Percentiles rank a stretch among this genome's conserved stretches.
These are phyloP conservation scores for Enteromius afrohamiltoni DNA, from an alignment of 2,797 vertebrate genomes.

Conservation along the genomic window DNA sequence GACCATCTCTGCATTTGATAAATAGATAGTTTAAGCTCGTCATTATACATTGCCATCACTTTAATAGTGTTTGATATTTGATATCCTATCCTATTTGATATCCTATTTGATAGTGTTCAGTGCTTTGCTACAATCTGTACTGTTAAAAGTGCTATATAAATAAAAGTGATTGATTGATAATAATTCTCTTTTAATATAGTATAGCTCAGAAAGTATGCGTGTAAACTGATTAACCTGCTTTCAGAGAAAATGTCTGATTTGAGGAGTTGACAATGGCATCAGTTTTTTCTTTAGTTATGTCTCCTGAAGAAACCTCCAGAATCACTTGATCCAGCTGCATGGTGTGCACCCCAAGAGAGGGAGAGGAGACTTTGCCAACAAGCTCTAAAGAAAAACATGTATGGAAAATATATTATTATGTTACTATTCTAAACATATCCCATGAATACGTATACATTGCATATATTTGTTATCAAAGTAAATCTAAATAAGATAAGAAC, in stretches of 20 bases:
- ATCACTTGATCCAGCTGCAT: constrained; percentile 81
- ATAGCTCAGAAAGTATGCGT: too few species aligned
- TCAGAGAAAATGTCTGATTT: constrained; percentile 74
- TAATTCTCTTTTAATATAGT: neutral
- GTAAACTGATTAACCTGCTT: constrained; percentile 73
- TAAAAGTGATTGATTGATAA: neutral
- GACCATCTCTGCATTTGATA: too few species aligned
- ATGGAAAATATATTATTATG: neutral
- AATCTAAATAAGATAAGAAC: neutral
- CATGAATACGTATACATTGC: neutral
- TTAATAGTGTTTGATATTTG: too few species aligned
- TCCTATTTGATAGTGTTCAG: too few species aligned
- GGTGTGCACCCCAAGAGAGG: constrained; percentile 68
- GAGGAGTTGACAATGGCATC: constrained; percentile 89
- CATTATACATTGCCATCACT: too few species aligned
- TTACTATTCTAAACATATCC: neutral
- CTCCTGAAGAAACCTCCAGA: constrained; percentile 80
- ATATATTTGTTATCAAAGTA: too few species aligned
- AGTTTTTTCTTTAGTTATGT: constrained; percentile 85
- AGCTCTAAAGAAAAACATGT: neutral
- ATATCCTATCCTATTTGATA: too few species aligned
- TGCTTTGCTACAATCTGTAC: constrained; percentile 52
- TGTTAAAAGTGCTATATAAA: constrained; percentile 46
- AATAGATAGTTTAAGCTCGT: too few species aligned
- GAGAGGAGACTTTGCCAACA: constrained; percentile 59